Base-by-base conservation (phyloP, 2,113 vertebrate genomes). In the Labeo rohita region DNA sequence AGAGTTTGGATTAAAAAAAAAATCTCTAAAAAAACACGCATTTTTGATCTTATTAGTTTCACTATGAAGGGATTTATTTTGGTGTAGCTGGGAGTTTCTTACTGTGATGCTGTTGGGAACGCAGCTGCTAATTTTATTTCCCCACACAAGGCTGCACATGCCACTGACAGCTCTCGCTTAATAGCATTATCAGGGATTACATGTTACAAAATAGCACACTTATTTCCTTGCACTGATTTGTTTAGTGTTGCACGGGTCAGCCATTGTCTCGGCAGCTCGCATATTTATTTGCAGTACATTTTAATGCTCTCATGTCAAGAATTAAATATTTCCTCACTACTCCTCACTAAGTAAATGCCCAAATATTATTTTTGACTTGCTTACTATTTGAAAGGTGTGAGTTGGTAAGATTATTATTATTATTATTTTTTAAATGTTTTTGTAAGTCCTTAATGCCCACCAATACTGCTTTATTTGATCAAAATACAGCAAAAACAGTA, bases 111-210 rank as follows among this genome's bases (percentile, higher is more conserved):
- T 73, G 50, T 84, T 84, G 12, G 47, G 50, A 73, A 52, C 28
- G 21, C 49, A 50, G 74, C 87, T 92, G 86, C 88, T 92, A 28
- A 63, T 80, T 72, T 16, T 12, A 72, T 45, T 85, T 72, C 47
- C 54, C 65, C 87, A 23, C 50, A 83, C 65, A 72, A 83, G 81
- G 49, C 50, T 6, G 66, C 65, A 23, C 85, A 84, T 87, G 76
- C 87, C 68, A 56, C 70, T 52, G 70, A 50, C 80, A 85, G 43
- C 87, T 50, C 36, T 56, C 63, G 75, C 43, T 86, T 92, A 92
- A 93, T 84, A 90, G 89, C 88, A 92, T 93, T 93, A 92, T 86
- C 65, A 88, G 89, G 87, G 92, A 92, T 93, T 93, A 90, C 79
- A 80, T 88, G 65, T 91, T 88, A 86, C 63, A 90, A 89, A 92